Percentiles rank a stretch among this genome's conserved stretches.
Conservation (phyloP, 2,113 vertebrate genomes). For the Rousettus leschenaultii region DNA sequence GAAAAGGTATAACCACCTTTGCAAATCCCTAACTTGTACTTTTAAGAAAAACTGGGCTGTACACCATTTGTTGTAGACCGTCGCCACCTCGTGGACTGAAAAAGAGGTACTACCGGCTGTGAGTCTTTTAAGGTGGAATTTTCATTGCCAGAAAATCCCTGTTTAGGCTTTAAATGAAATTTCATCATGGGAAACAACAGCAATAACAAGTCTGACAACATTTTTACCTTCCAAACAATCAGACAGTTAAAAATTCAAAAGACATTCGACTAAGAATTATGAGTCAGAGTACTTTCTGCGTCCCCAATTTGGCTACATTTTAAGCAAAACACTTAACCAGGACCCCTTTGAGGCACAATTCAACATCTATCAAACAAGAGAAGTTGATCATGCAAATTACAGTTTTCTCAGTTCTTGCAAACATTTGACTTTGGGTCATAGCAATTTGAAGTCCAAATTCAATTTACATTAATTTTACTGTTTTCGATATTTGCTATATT, state of each 20-base stretch:
- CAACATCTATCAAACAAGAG: neutral
- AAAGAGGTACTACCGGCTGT: neutral
- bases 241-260: neutral
- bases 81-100: slow-evolving; percentile 56
- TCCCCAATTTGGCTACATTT: neutral
- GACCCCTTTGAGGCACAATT: neutral
- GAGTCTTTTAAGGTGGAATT: slow-evolving; percentile 65
- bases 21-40: neutral
- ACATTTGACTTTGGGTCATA: neutral
- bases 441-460: neutral
- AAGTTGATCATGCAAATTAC: neutral
- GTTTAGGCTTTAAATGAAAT: neutral
- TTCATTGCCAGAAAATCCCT: neutral
- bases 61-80: slow-evolving; percentile 53
- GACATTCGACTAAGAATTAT: neutral
- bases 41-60: neutral
- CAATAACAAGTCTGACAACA: neutral
- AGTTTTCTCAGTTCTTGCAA: neutral
- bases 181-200: neutral
- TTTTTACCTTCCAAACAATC: neutral
- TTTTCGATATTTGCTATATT: neutral
- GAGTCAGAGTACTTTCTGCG: neutral
- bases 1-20: neutral
- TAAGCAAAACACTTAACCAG: neutral
- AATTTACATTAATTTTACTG: neutral